A percentile compares a stretch with the other conserved stretches of the same genome.
Conservation (phyloP, 2,888 invertebrate genomes). For the Drosophila neutralis region DNA sequence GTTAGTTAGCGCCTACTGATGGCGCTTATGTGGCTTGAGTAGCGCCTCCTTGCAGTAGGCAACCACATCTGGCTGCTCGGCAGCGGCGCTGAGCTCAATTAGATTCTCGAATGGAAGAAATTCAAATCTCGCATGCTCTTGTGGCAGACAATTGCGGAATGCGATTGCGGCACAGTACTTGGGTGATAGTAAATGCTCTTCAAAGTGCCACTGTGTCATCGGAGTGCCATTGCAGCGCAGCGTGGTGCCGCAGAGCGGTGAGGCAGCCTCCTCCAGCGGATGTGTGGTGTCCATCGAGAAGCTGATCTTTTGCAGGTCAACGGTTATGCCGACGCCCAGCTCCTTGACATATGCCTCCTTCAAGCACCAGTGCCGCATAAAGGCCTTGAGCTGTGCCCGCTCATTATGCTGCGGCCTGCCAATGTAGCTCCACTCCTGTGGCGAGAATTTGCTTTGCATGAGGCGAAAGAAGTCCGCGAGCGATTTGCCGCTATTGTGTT, state of each 20-base stretch:
- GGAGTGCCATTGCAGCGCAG: constrained; percentile 87
- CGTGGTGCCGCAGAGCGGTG: constrained; percentile 88
- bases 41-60: constrained; percentile 75
- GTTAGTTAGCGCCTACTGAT: constrained; percentile 7
- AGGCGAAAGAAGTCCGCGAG: constrained; percentile 93
- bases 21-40: constrained; percentile 73
- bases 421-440: constrained; percentile 92
- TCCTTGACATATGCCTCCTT: constrained; percentile 98
- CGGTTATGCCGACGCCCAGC: constrained; percentile 92
- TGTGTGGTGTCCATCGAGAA: constrained; percentile 88
- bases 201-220: constrained; percentile 90
- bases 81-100: constrained; percentile 83
- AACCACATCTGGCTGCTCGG: constrained; percentile 61
- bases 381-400: constrained; percentile 89
- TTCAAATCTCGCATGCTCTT: constrained; percentile 84
- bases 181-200: constrained; percentile 91
- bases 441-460: constrained; percentile 94
- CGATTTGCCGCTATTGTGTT: constrained; percentile 89
- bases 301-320: constrained; percentile 90
- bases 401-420: constrained; percentile 86
- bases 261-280: constrained; percentile 84
- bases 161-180: constrained; percentile 93
- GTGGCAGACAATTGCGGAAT: constrained; percentile 83
- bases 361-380: constrained; percentile 96
- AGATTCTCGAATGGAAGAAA: constrained; percentile 87